phyloP scores from a whole-genome alignment of 2,797 vertebrate species.

The Morus bassanus region DNA sequence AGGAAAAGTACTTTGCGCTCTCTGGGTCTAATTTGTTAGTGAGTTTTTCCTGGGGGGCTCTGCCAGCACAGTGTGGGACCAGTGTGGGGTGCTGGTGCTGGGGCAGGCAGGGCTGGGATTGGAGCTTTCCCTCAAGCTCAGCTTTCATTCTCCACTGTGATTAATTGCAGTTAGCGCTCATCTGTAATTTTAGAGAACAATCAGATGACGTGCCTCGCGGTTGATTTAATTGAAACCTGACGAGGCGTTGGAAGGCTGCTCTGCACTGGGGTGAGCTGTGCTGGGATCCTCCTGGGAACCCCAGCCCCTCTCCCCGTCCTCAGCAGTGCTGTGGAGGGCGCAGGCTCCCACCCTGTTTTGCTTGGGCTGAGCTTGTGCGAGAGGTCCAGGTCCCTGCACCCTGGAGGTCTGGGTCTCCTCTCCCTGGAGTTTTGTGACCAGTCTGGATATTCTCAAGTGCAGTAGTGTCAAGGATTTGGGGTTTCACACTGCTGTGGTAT shows the following conservation, averaged over 20 bases:
- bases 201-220: slow-evolving; percentile 50
- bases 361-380: background rate
- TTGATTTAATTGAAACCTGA: slow-evolving; percentile 64
- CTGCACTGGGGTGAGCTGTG: background rate
- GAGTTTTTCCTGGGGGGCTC: background rate
- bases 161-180: slow-evolving; percentile 45
- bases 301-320: background rate
- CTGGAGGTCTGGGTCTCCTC: background rate
- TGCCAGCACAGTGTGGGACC: background rate
- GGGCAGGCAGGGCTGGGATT: background rate
- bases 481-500: background rate
- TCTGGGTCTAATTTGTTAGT: background rate
- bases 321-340: background rate
- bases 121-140: background rate
- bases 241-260: background rate
- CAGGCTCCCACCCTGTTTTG: background rate
- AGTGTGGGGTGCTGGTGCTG: background rate
- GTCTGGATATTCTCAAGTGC: background rate
- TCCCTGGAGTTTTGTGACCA: background rate
- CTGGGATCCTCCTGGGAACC: slow-evolving; percentile 2
- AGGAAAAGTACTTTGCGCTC: background rate
- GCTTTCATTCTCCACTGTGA: slow-evolving; percentile 30
- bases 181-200: slow-evolving; percentile 56
- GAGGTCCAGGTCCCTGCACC: rapidly evolving
- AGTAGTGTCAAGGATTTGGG: background rate